Evolutionary conservation across 2,888 invertebrate species (phyloP).

Genomic region (Sminthurides aquaticus): DNA sequence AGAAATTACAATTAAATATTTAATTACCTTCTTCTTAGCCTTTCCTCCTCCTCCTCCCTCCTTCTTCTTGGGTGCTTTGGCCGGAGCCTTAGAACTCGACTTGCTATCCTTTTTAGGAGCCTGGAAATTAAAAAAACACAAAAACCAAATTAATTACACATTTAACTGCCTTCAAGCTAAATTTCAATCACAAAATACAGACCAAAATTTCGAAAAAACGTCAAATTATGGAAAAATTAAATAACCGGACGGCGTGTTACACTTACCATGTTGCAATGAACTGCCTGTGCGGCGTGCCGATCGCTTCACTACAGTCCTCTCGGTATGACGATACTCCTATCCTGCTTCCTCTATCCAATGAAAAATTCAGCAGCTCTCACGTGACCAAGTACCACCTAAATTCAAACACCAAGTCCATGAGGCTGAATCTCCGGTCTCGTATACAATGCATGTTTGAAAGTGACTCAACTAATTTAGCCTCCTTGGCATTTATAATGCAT

Average conservation of each 20-base stretch:
- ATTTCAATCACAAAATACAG: background rate
- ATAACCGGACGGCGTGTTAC: background rate
- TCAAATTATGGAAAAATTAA: conserved; percentile 9
- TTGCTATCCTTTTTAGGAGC: conserved; percentile 91
- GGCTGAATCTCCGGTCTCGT: background rate
- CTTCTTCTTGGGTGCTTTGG: conserved; percentile 90
- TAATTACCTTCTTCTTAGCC: conserved; percentile 91
- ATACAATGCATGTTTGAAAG: no score
- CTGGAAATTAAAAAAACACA: conserved; percentile 50
- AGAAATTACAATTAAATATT: no score
- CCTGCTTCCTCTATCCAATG: no score
- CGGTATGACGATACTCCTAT: no score
- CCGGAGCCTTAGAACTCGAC: conserved; percentile 76
- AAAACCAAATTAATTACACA: background rate
- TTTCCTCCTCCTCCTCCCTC: conserved; percentile 85
- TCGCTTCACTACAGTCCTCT: no score
- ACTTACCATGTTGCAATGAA: conserved; percentile 17
- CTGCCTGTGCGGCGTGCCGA: background rate
- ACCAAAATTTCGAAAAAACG: background rate
- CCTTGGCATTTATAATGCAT: no score
- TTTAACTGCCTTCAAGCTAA: background rate
- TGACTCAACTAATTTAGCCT: no score
- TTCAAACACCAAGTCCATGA: background rate
- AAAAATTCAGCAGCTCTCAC: no score
- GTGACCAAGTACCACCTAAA: background rate